phyloP scores from a whole-genome alignment of 2,113 vertebrate genomes.

The Zosterops japonicus region DNA sequence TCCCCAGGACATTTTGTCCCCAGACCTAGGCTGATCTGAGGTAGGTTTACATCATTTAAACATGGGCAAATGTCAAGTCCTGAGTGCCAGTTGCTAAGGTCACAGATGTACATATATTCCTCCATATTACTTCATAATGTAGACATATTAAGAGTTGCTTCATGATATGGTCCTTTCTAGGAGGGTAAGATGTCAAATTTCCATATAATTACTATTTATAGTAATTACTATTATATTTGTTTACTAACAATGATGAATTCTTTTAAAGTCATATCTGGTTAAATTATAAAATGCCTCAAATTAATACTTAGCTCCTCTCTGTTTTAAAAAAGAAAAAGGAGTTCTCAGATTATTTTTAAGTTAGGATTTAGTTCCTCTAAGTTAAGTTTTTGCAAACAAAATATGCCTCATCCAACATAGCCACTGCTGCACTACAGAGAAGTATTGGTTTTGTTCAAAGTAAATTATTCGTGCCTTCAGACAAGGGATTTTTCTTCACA shows the following conservation, averaged over 20 bases:
- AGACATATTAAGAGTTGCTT: rapidly evolving
- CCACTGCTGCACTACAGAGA: not conserved
- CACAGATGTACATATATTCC: not conserved
- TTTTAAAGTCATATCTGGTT: not conserved
- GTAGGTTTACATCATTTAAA: not conserved
- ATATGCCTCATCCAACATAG: not conserved
- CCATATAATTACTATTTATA: not conserved
- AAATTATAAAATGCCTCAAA: not conserved
- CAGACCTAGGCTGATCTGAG: not conserved
- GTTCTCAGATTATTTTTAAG: not conserved
- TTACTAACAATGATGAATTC: not conserved
- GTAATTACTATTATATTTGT: not conserved
- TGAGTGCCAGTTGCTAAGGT: not conserved
- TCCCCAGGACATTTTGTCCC: not conserved
- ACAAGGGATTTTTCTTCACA: not conserved
- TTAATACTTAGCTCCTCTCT: not conserved
- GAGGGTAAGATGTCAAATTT: not conserved
- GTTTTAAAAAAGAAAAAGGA: not conserved
- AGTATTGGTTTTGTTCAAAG: not conserved
- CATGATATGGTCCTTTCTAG: not conserved
- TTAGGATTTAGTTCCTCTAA: not conserved
- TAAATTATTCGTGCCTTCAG: not conserved
- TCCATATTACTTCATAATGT: not conserved
- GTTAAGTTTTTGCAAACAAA: not conserved
- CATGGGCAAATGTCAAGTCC: not conserved